These are phyloP conservation scores for Oxyura jamaicensis DNA, from an alignment of 2,113 vertebrate genomes.

Conservation along the genomic window DNA sequence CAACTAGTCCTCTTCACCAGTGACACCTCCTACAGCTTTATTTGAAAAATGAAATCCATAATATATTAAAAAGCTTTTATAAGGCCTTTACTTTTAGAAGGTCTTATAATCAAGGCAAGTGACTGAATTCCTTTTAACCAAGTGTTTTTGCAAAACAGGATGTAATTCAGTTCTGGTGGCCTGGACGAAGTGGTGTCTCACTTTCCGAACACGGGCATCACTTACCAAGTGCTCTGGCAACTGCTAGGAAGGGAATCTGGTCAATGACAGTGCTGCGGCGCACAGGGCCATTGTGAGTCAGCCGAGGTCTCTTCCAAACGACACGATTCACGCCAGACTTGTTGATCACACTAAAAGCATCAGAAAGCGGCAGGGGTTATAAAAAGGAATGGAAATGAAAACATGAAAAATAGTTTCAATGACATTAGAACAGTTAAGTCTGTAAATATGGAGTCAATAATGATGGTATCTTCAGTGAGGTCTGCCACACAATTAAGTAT, in stretches of 20 bases:
- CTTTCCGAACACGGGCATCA: not conserved
- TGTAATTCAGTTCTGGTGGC: fast-evolving
- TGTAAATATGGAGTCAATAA: not conserved
- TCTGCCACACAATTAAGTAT: not conserved
- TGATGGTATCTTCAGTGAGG: not conserved
- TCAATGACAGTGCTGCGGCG: constrained; percentile 95
- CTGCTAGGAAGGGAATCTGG: constrained; percentile 96
- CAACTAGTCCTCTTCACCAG: not conserved
- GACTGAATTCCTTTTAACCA: fast-evolving
- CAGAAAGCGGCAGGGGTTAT: not conserved
- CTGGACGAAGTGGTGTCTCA: fast-evolving
- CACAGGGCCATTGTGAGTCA: constrained; percentile 93
- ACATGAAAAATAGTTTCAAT: not conserved
- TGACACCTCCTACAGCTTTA: not conserved
- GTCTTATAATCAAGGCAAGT: not conserved
- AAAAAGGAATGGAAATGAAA: not conserved
- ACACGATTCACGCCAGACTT: constrained; percentile 97
- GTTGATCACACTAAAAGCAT: constrained; percentile 89
- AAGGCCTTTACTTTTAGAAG: not conserved
- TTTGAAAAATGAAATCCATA: not conserved
- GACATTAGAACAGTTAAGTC: not conserved
- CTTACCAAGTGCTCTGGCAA: constrained; percentile 91
- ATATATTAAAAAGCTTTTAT: not conserved
- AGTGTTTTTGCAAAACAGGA: fast-evolving
- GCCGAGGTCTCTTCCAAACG: constrained; percentile 95